Base-by-base conservation (phyloP, 2,888 invertebrate genomes). In the Ormyrus labotus region DNA sequence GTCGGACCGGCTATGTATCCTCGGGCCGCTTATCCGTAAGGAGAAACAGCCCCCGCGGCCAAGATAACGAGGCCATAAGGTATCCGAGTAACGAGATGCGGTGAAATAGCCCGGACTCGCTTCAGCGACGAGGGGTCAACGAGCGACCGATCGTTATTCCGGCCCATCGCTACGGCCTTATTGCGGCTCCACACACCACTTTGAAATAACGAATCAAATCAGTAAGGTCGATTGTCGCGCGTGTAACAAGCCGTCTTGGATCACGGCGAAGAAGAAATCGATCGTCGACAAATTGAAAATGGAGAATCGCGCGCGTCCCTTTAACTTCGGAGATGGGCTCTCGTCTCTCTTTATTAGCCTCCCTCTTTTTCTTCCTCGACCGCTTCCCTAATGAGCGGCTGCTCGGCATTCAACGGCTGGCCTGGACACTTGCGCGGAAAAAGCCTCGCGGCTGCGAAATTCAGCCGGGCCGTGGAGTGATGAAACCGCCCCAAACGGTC, bases 31-130 rank as follows among this genome's bases (percentile, higher is more conserved):
- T 5, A 4, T 45, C 57, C 55, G 47, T 13, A n/a, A 6, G 6
- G 10, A 11, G 19, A 11, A 10, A 34, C 72, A 47, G 61, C 48
- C 1, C 47, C 45, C 34, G 5, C 67, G n/a, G 48, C 63, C 78
- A 84, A 84, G 85, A 88, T 87, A 88, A 88, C 87, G 86, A 88
- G 87, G 84, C 83, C 85, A 85, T 83, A 85, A 86, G 84, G 74
- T 84, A 81, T 83, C 79, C 81, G 77, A 83, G 83, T 87, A 87
- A 88, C 86, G 86, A 87, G 86, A 82, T 69, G 69, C 74, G 63
- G 47, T 64, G 70, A 60, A 77, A 70, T 53, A 77, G 71, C 69
- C 57, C 63, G 53, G 53, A 72, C 72, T 72, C 57, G 34, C 67
- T 58, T 69, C 50, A 68, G 76, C 57, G 34, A 34, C 5, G 57